Conservation (phyloP, 2,797 vertebrate species). For the Adelosebastes latens region DNA sequence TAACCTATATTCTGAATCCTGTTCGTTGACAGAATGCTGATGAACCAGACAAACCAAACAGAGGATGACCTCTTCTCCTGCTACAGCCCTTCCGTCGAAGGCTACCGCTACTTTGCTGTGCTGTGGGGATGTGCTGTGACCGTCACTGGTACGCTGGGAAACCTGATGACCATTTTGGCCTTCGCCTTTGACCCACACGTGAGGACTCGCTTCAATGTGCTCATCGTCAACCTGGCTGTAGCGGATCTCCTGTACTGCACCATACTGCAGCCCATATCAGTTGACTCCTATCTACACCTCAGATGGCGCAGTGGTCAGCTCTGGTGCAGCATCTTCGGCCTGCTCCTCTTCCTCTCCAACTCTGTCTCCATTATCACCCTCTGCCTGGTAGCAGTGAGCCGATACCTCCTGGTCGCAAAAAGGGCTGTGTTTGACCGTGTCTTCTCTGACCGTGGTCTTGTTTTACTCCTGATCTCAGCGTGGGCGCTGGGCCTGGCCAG, state of each 20-base stretch:
- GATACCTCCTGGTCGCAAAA: slow-evolving; percentile 87
- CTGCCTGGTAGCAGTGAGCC: slow-evolving; percentile 86
- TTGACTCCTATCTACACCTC: slow-evolving; percentile 90
- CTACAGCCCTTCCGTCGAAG: slow-evolving; percentile 83
- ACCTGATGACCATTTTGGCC: slow-evolving; percentile 88
- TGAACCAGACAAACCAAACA: slow-evolving; percentile 75
- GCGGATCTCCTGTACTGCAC: slow-evolving; percentile 91
- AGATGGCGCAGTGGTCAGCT: slow-evolving; percentile 82
- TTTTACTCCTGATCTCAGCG: slow-evolving; percentile 73
- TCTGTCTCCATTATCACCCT: slow-evolving; percentile 90
- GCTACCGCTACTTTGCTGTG: slow-evolving; percentile 88
- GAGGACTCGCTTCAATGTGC: slow-evolving; percentile 88
- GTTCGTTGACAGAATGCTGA: slow-evolving; percentile 58
- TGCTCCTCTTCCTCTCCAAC: slow-evolving; percentile 91
- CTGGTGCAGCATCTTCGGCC: slow-evolving; percentile 87
- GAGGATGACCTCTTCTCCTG: slow-evolving; percentile 85
- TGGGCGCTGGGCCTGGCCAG: slow-evolving; percentile 85
- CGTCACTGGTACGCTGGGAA: slow-evolving; percentile 86
- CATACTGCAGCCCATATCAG: slow-evolving; percentile 88
- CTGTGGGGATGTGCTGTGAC: slow-evolving; percentile 86
- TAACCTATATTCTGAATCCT: background rate
- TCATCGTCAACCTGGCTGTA: slow-evolving; percentile 89
- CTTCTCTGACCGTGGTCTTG: slow-evolving; percentile 78
- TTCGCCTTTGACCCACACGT: slow-evolving; percentile 82
- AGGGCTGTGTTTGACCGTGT: slow-evolving; percentile 82